phyloP scores from a whole-genome alignment of 2,888 invertebrate species.

The Chrysopilus asiliformis region DNA sequence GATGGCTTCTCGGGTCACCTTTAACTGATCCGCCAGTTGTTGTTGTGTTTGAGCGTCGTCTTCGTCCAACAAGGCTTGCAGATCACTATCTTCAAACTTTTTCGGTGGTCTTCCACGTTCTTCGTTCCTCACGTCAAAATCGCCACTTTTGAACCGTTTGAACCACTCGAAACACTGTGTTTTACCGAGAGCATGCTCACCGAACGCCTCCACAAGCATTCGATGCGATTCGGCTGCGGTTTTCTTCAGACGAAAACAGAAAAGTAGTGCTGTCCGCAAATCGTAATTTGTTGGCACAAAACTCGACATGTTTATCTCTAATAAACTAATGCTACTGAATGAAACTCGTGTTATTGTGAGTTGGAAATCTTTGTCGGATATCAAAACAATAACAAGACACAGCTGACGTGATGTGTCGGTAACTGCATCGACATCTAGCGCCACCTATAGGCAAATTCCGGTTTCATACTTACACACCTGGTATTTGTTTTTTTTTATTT shows the following conservation, averaged over 20 bases:
- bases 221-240: background rate
- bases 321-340: background rate
- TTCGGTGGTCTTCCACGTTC: constrained; percentile 1
- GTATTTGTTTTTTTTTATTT: no score
- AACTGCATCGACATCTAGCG: no score
- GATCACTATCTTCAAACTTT: constrained; percentile 1
- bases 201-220: background rate
- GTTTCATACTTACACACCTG: no score
- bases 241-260: background rate
- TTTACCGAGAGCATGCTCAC: background rate
- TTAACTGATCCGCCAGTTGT: background rate
- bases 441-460: no score
- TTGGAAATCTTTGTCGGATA: background rate
- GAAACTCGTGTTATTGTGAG: background rate
- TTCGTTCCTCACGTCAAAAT: constrained; percentile 1
- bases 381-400: background rate
- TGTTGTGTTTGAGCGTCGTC: background rate
- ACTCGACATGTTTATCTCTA: background rate
- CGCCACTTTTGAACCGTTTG: background rate
- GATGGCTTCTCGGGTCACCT: background rate
- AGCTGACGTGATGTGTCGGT: no score
- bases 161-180: background rate
- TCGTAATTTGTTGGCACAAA: background rate
- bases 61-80: constrained; percentile 1
- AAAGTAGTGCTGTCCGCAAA: background rate